phyloP scores from a whole-genome alignment of 2,113 vertebrate genomes.

The Syngnathus floridae region DNA sequence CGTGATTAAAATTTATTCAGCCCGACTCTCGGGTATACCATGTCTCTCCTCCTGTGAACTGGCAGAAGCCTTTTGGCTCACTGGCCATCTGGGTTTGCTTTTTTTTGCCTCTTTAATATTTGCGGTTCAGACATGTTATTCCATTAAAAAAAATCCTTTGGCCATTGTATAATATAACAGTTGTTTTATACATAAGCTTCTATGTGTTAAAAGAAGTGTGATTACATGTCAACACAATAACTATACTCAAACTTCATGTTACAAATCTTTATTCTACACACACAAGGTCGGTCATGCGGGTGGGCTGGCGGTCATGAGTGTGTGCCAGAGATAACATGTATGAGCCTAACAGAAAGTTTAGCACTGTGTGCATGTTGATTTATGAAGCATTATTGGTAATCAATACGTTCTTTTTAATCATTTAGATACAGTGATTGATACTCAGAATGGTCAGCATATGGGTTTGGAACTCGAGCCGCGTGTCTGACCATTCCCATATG shows the following conservation, averaged over 20 bases:
- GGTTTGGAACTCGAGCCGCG: conserved; percentile 48
- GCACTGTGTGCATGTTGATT: conserved; percentile 48
- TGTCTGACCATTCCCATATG: conserved; percentile 56
- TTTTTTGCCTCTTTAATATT: background rate
- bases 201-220: background rate
- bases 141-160: background rate
- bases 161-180: background rate
- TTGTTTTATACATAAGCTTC: background rate
- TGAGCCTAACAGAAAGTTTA: conserved; percentile 18
- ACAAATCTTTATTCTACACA: background rate
- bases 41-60: background rate
- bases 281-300: background rate
- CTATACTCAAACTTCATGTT: background rate
- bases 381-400: conserved; percentile 65
- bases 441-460: conserved; percentile 54
- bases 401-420: conserved; percentile 63
- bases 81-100: background rate
- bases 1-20: background rate
- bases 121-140: background rate
- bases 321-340: background rate
- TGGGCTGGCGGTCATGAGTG: background rate
- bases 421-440: conserved; percentile 65
- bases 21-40: background rate
- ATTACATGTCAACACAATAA: background rate
- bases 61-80: background rate